Evolutionary conservation across 1,140 invertebrate genomes (phyloP), one percentile per base, ranked within the genome.

Genomic region (Psilanteris sp.): DNA sequence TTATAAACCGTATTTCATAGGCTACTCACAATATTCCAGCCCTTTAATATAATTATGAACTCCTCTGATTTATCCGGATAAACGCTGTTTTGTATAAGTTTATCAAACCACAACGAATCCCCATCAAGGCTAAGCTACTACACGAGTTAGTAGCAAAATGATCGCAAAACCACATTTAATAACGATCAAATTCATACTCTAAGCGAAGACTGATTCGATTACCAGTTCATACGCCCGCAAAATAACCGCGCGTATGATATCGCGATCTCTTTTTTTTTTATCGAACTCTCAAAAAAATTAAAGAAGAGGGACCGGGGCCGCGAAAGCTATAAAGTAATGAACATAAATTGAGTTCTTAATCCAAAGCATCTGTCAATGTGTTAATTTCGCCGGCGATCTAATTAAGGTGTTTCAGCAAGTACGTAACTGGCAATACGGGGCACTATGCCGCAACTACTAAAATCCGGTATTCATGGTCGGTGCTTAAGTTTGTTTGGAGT

Each of bases 401-500:
- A 74, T 67, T 74, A 74, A 74, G 46, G 71, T 52, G 54, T 67
- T 61, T 27, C 62, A 68, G 66, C 55, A 36, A 61, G 55, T 46
- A 54, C 52, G 39, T 66, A 62, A 62, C 59, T 31, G 29, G 70
- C 34, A 57, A 73, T 57, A 66, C 57, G 43, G 64, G 48, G 34
- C 36, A 52, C 57, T 57, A 37, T 31, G 55, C 61, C 13, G 52
- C 41, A 68, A 61, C 59, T 61, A 71, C 73, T 64, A 70, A 71
- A 77, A 66, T 71, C 52, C 46, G 52, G 57, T 77, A 77, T 77
- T 71, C 73, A 77, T 77, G 59, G 59, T 48, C 27, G 52, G 29
- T 59, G 67, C 55, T 77, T 73, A 72, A 55, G 74, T 77, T 77
- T 62, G 61, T 77, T 67, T 67, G 74, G 59, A 67, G 61, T 36